Conservation (phyloP, 2,797 vertebrate genomes). For the Pyrocephalus nanus region DNA sequence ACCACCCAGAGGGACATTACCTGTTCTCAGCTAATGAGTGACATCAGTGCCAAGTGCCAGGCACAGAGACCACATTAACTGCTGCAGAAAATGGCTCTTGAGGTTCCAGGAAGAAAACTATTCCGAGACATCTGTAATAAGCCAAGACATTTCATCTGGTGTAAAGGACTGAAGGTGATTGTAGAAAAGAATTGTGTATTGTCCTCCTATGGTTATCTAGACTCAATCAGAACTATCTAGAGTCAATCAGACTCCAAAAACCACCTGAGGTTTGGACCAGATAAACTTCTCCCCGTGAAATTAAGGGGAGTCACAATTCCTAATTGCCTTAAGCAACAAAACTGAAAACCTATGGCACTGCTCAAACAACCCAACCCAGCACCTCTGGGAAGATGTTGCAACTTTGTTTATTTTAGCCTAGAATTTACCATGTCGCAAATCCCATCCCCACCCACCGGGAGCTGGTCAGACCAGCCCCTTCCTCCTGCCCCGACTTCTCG, state of each 20-base stretch:
- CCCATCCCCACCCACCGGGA: neutral
- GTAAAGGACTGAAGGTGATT: neutral
- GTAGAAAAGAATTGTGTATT: neutral
- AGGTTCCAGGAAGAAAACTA: neutral
- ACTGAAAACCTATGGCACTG: neutral
- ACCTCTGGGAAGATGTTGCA: neutral
- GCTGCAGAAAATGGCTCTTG: neutral
- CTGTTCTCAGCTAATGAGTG: neutral
- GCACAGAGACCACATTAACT: neutral
- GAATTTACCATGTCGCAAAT: conserved; percentile 2
- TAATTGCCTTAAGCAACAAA: conserved; percentile 22
- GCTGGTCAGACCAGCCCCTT: neutral
- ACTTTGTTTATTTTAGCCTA: neutral
- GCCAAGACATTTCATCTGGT: neutral
- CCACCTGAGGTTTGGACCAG: neutral
- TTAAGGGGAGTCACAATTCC: neutral
- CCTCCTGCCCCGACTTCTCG: neutral
- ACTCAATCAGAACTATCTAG: conserved; percentile 2
- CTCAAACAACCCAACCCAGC: conserved; percentile 1
- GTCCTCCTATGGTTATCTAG: neutral
- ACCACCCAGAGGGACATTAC: conserved; percentile 28
- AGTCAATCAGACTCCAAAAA: neutral
- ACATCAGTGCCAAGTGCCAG: neutral
- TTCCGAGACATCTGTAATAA: neutral
- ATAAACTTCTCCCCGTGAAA: neutral